Conservation (phyloP, 2,797 vertebrate genomes). For the Coreius guichenoti region DNA sequence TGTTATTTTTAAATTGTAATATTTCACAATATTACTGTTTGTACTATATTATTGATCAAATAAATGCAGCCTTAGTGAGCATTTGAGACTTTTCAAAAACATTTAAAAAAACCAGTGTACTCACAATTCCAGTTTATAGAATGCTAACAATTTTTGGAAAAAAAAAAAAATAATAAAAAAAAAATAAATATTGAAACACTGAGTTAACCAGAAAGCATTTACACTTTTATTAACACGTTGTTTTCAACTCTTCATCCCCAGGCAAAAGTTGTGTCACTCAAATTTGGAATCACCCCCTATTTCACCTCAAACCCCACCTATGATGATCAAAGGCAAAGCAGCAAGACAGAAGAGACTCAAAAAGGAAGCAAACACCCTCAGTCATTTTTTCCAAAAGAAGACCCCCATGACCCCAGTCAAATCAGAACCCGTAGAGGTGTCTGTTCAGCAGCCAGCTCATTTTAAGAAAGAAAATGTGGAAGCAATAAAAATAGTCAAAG, state of each 20-base stretch:
- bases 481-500: slow-evolving; percentile 28
- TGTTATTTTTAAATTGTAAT: not conserved
- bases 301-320: slow-evolving; percentile 72
- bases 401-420: slow-evolving; percentile 65
- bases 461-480: slow-evolving; percentile 62
- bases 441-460: slow-evolving; percentile 21
- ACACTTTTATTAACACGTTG: not conserved
- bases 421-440: slow-evolving; percentile 66
- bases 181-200: not conserved
- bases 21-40: not conserved
- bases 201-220: not conserved
- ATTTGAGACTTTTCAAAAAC: not conserved
- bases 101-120: not conserved
- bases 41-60: not conserved
- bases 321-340: slow-evolving; percentile 67
- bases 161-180: too few species aligned
- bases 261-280: slow-evolving; percentile 80
- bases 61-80: not conserved
- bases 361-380: slow-evolving; percentile 68
- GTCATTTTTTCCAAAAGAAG: slow-evolving; percentile 77
- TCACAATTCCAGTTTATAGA: not conserved
- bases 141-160: not conserved
- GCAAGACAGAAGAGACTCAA: slow-evolving; percentile 60
- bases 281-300: slow-evolving; percentile 80
- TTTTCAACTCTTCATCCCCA: slow-evolving; percentile 61